Base-by-base conservation (phyloP, 2,797 vertebrate genomes). In the Capromys pilorides region DNA sequence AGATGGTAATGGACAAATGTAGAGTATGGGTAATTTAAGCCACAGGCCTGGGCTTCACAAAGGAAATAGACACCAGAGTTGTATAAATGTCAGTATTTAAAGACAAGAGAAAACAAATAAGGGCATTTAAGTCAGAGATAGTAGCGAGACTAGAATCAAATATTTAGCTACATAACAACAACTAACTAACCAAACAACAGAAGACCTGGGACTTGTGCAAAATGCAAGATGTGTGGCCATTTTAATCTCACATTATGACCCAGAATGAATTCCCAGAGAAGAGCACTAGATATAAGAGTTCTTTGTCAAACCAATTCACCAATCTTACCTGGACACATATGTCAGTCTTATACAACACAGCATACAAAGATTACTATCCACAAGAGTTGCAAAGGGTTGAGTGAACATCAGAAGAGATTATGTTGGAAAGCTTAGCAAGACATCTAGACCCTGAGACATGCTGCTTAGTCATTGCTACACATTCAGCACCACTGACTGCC, bases 91-190 rank as follows among this genome's bases (percentile, higher is more conserved):
- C 41, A 88, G 21, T 49, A 59, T 21, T 83, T 92, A 61, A 54
- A 49, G 51, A 67, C 88, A 88, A 82, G 57, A 71, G 83, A 78
- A 95, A n/a, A 86, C 54, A 92, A 88, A 69, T 77, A 51, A 80
- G 8, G 39, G 62, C 31, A 81, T 41, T 66, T 62, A 54, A 84
- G 14, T 28, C 5, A 81, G 54, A 89, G 9, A 71, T 2, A 54
- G 6, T 45, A 22, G 6, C 49, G 24, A 57, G 26, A 75, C 28
- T 3, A 5, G 26, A 49, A 88, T 45, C 19, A 41, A 86, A 82
- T 31, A 54, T 18, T 51, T 5, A 26, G 18, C 66, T 79, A 10
- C 21, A 57, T 45, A 51, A 51, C 66, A 62, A 85, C 28, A 33
- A 22, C 36, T 16, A 89, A 36, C 49, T 22, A 24, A 3, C 61